Conservation (phyloP, 2,888 invertebrate genomes). For the Heliconius charithonia region DNA sequence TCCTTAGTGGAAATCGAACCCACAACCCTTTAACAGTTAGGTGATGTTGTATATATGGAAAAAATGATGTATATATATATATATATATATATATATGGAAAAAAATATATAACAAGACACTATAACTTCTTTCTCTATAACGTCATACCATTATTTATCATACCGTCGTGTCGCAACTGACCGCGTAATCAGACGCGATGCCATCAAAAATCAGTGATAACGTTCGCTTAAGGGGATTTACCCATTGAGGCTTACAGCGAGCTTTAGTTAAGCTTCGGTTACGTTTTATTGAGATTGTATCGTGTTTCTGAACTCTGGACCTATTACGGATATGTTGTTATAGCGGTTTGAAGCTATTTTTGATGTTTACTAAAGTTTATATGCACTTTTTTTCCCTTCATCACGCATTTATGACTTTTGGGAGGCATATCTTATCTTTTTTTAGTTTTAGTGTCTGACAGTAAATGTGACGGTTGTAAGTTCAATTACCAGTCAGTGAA, state of each 20-base stretch:
- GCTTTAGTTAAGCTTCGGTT: constrained; percentile 9
- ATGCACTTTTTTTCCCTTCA: no score
- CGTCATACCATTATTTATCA: constrained; percentile 19
- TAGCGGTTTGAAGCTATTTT: not conserved
- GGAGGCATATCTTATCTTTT: no score
- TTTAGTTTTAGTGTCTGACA: no score
- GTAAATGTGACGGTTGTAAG: no score
- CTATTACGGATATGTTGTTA: not conserved
- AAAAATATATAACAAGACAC: constrained; percentile 45
- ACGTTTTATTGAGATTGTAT: constrained; percentile 9
- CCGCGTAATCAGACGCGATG: constrained; percentile 24
- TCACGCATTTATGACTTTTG: no score
- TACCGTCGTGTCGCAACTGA: constrained; percentile 25
- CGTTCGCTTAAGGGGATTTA: constrained; percentile 4
- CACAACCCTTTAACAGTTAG: no score
- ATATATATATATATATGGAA: constrained; percentile 23
- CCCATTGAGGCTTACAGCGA: not conserved
- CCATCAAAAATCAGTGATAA: constrained; percentile 8
- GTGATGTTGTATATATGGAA: no score
- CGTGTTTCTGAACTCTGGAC: not conserved
- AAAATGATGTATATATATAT: no score
- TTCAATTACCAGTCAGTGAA: no score
- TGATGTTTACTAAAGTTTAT: not conserved
- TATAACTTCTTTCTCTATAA: constrained; percentile 40
- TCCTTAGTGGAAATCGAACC: no score